Base-by-base conservation (phyloP, 2,888 invertebrate species). In the Aspidiotus destructor region DNA sequence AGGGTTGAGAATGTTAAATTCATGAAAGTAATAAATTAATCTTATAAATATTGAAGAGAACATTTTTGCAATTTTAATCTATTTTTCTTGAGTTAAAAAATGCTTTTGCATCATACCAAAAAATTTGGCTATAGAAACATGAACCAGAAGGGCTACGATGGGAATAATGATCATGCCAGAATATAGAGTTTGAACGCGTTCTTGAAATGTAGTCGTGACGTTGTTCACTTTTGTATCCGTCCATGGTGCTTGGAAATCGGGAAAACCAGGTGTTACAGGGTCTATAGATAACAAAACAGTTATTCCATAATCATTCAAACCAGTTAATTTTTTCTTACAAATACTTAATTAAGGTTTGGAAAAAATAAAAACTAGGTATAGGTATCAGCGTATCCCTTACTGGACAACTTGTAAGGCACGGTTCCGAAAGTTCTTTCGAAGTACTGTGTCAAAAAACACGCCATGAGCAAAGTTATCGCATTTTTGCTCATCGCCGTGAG, bases 41-140 rank as follows among this genome's bases (percentile, higher is more conserved):
- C 28, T 28, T 28, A 28, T 28, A 28, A 1, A 28, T 28, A n/a
- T 28, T 28, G 28, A 28, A 28, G 28, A 28, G 28, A 28, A 28
- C 5, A 28, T 5, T 5, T 28, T 28, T 28, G 28, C 5, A 1
- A 28, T 28, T 28, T 3, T 3, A 28, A 28, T 28, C 28, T 28
- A 28, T 28, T 28, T 28, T 28, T 28, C 28, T 28, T 1, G 28
- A 5, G 28, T 28, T 3, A 3, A 28, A 28, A 28, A 28, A 28
- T 28, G 28, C 28, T 28, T 3, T 28, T 28, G 5, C 28, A 3
- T 28, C 84, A 84, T 79, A 94, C 95, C 84, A 79, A 94, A 96
- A 9, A 92, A 88, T 80, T 95, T 96, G n/a, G 93, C 94, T 73
- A 97, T 96, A 44, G 96, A 94, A 70, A 95, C 89, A 76, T 94